Evolutionary conservation across 2,797 vertebrate genomes (phyloP).

Genomic region (Austrolebias charrua): DNA sequence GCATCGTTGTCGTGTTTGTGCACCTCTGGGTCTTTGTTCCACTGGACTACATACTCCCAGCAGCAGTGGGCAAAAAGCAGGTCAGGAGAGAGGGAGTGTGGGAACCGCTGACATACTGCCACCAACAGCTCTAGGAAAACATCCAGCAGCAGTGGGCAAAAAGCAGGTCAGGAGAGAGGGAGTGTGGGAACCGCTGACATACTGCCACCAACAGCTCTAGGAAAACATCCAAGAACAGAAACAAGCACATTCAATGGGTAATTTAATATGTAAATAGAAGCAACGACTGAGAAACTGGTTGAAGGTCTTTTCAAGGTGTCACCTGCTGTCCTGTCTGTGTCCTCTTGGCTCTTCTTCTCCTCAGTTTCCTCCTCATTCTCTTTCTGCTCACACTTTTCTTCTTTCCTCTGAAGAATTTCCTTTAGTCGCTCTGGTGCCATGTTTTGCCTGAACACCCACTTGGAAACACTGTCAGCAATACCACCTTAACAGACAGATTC

Average conservation of each 20-base stretch:
- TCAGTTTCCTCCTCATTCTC: constrained; percentile 37
- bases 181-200: constrained; percentile 90
- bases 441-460: constrained; percentile 93
- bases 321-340: constrained; percentile 54
- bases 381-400: constrained; percentile 43
- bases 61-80: constrained; percentile 92
- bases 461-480: constrained; percentile 91
- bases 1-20: constrained; percentile 1
- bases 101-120: constrained; percentile 87
- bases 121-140: constrained; percentile 86
- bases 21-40: constrained; percentile 99
- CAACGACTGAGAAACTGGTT: neutral
- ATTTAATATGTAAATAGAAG: no score
- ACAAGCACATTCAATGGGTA: neutral
- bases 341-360: constrained; percentile 53
- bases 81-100: constrained; percentile 90
- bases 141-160: constrained; percentile 96
- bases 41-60: constrained; percentile 98
- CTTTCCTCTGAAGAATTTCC: constrained; percentile 72
- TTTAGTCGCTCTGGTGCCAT: constrained; percentile 82
- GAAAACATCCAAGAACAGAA: constrained; percentile 18
- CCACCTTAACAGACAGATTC: constrained; percentile 78
- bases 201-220: constrained; percentile 85
- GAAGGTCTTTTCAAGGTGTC: neutral
- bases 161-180: constrained; percentile 88